Base-by-base conservation (phyloP, 92 coral and sea anemone species). In the Phymanthus crucifer region DNA sequence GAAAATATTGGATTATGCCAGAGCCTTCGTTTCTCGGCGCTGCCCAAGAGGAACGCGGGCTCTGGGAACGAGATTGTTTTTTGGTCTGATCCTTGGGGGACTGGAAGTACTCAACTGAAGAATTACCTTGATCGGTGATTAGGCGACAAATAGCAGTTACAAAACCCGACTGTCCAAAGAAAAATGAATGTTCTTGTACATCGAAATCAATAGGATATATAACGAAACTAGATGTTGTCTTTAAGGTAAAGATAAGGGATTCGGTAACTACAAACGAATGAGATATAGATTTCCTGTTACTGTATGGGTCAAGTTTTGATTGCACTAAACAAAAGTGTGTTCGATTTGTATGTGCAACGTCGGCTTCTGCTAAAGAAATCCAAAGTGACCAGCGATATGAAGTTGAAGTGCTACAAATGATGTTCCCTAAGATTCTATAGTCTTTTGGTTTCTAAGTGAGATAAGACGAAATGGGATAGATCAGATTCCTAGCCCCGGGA, bases 201-300 rank as follows among this genome's bases (percentile, higher is more conserved):
- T 61, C 68, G 29, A 61, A 61, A n/a, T 9, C 34, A 27, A n/a
- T 12, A 61, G 35, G 27, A 61, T 61, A 27, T 27, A 61, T n/a
- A n/a, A 61, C 29, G 29, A 29, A 61, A 61, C 68, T 8, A 61
- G 68, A 12, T 61, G 18, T 11, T 16, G 26, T 61, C 29, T 24
- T 24, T n/a, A n/a, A 27, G 34, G 34, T 0, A 43, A 10, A 43
- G 68, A 61, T 27, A 61, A n/a, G 29, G 29, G 23, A 61, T 18
- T 61, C 68, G 68, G 68, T 61, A 61, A 61, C 68, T 61, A 61
- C 68, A 61, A 61, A 61, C 68, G 68, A 61, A 27, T 61, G 14
- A 27, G 14, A 27, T 61, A 61, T 61, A 27, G 68, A 61, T 61
- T 61, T 61, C 68, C 68, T 61, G 68, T 61, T 61, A 61, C 32